These are phyloP conservation scores for Achatina immaculata DNA, from an alignment of 1,140 invertebrate genomes.

Conservation along the genomic window DNA sequence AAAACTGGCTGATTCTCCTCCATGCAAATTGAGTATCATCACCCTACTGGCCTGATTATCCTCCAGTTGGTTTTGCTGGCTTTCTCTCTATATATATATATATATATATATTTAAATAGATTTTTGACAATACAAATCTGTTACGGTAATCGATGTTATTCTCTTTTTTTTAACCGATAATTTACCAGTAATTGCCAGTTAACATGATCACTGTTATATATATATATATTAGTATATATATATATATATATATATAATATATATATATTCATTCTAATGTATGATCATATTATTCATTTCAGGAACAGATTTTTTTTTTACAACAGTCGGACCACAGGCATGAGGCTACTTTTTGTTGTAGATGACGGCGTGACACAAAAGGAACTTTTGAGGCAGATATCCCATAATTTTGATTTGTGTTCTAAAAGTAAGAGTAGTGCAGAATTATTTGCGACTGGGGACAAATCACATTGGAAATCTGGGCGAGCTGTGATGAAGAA, in stretches of 20 bases:
- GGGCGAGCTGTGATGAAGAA: neutral
- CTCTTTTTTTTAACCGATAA: neutral
- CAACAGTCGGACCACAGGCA: no score
- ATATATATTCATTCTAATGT: neutral
- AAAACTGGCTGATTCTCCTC: no score
- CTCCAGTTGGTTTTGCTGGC: no score
- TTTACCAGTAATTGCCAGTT: neutral
- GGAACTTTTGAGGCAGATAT: neutral
- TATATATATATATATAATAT: neutral
- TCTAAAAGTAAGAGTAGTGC: neutral
- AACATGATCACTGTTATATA: neutral
- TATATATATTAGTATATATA: neutral
- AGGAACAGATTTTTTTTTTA: no score
- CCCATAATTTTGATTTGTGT: neutral
- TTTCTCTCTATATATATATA: no score
- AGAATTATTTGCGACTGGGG: neutral
- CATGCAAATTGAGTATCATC: no score
- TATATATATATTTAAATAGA: neutral
- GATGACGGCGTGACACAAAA: neutral
- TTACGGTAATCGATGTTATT: neutral
- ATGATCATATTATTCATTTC: neutral
- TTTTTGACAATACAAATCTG: neutral
- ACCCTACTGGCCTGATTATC: no score
- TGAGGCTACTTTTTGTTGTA: neutral
- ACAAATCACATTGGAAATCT: neutral